Base-by-base conservation (phyloP, 1,140 invertebrate species). In the Scaptomyza hsui region DNA sequence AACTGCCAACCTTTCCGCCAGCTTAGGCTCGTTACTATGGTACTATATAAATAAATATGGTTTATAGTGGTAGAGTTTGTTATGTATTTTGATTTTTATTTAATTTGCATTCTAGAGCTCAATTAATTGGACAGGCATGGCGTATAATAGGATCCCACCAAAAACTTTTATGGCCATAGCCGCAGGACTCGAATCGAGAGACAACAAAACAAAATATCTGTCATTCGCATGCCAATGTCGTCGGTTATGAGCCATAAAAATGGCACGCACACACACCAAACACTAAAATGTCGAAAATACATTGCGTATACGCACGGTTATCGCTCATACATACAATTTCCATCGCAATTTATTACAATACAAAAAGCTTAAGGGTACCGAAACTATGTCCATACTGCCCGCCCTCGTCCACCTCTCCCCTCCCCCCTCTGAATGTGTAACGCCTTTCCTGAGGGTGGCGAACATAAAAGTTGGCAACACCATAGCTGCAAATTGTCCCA, bases 171-270 rank as follows among this genome's bases (percentile, higher is more conserved):
- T 68, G 47, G 75, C 37, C 63, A 63, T 62, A 15, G 63, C 44
- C 26, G 32, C 61, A 64, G 75, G 59, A 21, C 26, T 45, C 13
- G 49, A 32, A 76, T 62, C 49, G 39, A 13, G 18, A 45, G 12
- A 37, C 13, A 49, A 37, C 44, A 48, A 51, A 63, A 64, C 57
- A 81, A 81, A 1, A 74, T 62, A 70, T 42, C 44, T 59, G 62
- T 49, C 63, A 81, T 71, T 82, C 59, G 55, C 35, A 68, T 73
- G 77, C 69, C 74, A 49, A 64, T 75, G 63, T 57, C 37, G n/a
- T 69, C 55, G 59, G 72, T 76, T 82, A 82, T 78, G 79, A 48
- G 45, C 76, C 63, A 79, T 85, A 83, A 83, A 88, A 81, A 47
- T 55, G 47, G 47, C 26, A 61, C 56, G 48, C 24, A 37, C 48